Evolutionary conservation across 2,888 invertebrate species (phyloP), one percentile per base, ranked within the genome.

Genomic region (Neocrepidodera transversa): DNA sequence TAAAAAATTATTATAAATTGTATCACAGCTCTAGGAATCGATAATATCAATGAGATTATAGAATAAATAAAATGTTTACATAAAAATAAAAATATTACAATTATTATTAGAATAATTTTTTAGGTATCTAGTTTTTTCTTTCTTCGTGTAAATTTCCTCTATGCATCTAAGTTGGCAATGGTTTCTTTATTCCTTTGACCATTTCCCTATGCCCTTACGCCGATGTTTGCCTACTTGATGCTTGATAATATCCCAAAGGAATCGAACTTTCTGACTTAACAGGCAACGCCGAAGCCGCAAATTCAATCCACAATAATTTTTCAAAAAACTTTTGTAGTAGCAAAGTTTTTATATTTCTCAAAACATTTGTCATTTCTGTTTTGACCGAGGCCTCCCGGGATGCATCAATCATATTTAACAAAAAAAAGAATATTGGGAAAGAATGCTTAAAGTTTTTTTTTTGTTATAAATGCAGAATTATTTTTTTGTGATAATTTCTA

Each of bases 281-380:
- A 70, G 67, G 57, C 70, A 62, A 64, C 65, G 63, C 60, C 60
- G 55, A 65, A 62, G 58, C 60, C 58, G 71, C 71, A 75, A 76
- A 77, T 76, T 77, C 77, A 76, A 76, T 77, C 76, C 73, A 58
- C 73, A 67, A 75, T 76, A 78, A 77, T 78, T 77, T 77, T 77
- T 76, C 75, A 76, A 72, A 48, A 68, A 77, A 76, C 73, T 75
- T 77, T 76, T 75, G 74, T 75, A 73, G 70, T 73, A 72, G 70
- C 71, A 71, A 77, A 76, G 72, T 76, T 76, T 76, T 73, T 74
- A 70, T 72, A 70, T 74, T 74, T 71, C 70, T 66, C 62, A 71
- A 71, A 72, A 73, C 75, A 76, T 77, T 77, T 77, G 76, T 77
- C 77, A 76, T 77, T 74, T 74, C 71, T 77, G 75, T 78, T 78